Evolutionary conservation across 2,797 vertebrate genomes (phyloP), one percentile per base, ranked within the genome.

Genomic region (Phaenicophaeus curvirostris): DNA sequence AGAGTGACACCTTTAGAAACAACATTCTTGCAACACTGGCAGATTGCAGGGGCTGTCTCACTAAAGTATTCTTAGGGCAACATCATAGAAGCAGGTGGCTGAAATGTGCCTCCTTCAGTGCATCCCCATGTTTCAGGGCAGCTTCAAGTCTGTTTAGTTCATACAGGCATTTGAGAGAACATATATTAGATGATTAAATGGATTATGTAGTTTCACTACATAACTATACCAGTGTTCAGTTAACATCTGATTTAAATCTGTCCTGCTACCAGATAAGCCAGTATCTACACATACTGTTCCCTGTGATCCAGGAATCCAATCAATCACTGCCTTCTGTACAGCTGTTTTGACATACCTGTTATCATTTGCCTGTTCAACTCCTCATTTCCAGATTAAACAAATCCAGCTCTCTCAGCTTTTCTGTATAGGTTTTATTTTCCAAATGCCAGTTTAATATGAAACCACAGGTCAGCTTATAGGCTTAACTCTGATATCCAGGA

Each of bases 321-420:
- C 54, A 35, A 50, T 68, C 73, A 69, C 68, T 75, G 18, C 74
- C 62, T 78, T 78, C 58, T 50, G 9, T 17, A 54, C 54, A 84
- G 39, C 42, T 85, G 4, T 51, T 54, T 75, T 91, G 76, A 46
- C 54, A 78, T 69, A 90, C 73, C 54, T 94, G 42, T 66, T 94
- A 88, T 84, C 85, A 72, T 91, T 75, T 72, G 17, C 65, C 69
- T 81, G 87, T 91, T 90, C 79, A 75, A 1, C 30, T 85, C 81
- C n/a, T 78, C 57, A 15, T 61, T 96, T 84, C 58, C 73, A 96
- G 89, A 91, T 79, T 96, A 92, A 94, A 95, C 57, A 96, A 85
- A 85, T 5, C 5, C 50, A 81, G 5, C 2, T 63, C 24, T 87
- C 55, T 65, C 65, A 87, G 41, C 31, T 87, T 91, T 92, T 85